Base-by-base conservation (phyloP, 2,888 invertebrate genomes). In the Diogma glabrata region DNA sequence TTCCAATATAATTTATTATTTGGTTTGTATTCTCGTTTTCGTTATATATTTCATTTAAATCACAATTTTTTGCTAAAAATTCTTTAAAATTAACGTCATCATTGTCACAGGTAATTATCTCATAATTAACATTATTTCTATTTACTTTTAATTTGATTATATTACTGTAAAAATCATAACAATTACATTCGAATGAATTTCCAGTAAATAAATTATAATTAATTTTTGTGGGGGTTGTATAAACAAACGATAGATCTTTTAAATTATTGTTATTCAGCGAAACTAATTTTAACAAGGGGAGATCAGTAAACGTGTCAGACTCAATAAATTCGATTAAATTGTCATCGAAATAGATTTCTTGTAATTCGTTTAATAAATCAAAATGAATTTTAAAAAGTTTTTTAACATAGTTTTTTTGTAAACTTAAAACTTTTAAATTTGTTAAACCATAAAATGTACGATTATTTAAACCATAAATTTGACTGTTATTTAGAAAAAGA, bases 361-460 rank as follows among this genome's bases (percentile, higher is more conserved):
- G 81, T 53, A 88, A 71, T 59, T 79, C 78, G 56, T 78, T 81
- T 59, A 87, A 71, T 63, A 80, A 79, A 60, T 84, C 84, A 69
- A 88, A 87, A 67, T 87, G 87, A 61, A 77, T 82, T 47, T 87
- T 87, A 57, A 82, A 76, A 53, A 88, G 69, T 59, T 79, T 77
- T 51, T 80, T 77, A 47, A 88, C 67, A 56, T 79, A 73, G 67
- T 88, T 88, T 64, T 82, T 78, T 67, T 87, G 84, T 66, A 88
- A 77, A 67, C 87, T 85, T 53, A 88, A 75, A 56, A 83, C 76
- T 66, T 80, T 76, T 59, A 87, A 72, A 51, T 81, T 79, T 60
- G 79, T 79, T 52, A 84, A 82, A 47, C 87, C 87, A 72, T 86
- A 86, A 71, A 88, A 87, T 56, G 86, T 85, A 64, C 83, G 77